A percentile compares a stretch with the other conserved stretches of the same genome.
phyloP scores from a whole-genome alignment of 2,797 vertebrate genomes.

The Steatocranus sp. region DNA sequence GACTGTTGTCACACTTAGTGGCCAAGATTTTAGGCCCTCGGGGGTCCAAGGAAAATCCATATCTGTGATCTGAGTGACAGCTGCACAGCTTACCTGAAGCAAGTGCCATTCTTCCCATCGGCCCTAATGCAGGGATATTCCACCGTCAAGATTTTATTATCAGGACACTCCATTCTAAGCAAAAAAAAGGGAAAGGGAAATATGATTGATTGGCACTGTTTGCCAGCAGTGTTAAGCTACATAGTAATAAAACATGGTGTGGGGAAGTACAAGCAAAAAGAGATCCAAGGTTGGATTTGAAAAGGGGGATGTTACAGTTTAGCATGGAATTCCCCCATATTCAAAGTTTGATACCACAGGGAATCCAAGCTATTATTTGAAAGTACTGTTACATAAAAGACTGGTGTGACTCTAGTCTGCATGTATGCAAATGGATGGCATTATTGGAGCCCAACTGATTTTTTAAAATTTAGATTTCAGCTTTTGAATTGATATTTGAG shows the following conservation, averaged over 20 bases:
- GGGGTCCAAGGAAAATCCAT: not conserved
- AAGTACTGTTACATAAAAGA: not conserved
- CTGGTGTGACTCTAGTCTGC: rapidly evolving
- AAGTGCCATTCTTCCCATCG: conserved; percentile 71
- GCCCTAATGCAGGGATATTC: conserved; percentile 73
- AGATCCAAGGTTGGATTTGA: not conserved
- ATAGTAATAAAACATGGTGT: not conserved
- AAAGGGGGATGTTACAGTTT: not conserved
- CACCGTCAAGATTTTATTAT: conserved; percentile 76
- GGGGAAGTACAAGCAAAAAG: not conserved
- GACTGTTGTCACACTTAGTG: not conserved
- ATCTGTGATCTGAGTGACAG: not conserved
- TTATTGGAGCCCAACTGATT: not conserved
- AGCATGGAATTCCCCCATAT: not conserved
- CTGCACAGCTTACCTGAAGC: conserved; percentile 71
- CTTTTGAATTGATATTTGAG: not conserved
- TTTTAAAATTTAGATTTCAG: not conserved
- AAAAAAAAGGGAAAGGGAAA: not conserved
- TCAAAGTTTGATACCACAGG: not conserved
- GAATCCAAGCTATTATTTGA: not conserved
- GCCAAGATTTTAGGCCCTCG: not conserved
- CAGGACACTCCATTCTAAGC: conserved; percentile 72
- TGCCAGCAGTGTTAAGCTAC: not conserved
- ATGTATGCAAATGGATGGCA: not conserved
- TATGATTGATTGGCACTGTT: not conserved